A percentile compares a stretch with the other conserved stretches of the same genome.
Conservation (phyloP, 2,888 invertebrate genomes). For the Ethmia dodecea region DNA sequence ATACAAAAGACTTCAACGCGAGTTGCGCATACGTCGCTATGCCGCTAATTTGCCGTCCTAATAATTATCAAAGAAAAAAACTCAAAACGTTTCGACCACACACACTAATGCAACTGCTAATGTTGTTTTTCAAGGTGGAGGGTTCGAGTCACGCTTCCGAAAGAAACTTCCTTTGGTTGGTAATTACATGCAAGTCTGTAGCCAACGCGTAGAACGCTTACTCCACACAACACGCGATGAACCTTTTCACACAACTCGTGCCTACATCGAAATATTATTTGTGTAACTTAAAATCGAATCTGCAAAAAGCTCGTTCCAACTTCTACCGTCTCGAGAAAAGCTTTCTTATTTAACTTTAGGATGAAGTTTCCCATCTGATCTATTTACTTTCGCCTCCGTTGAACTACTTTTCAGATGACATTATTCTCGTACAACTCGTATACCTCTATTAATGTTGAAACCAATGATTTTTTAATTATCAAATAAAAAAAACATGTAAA, state of each 20-base stretch:
- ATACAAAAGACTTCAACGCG: constrained; percentile 2
- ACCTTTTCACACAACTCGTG: constrained; percentile 25
- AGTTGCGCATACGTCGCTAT: too few relatives aligned
- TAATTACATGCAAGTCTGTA: constrained; percentile 66
- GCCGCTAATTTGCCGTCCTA: too few relatives aligned
- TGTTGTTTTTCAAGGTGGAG: constrained; percentile 11
- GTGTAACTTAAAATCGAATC: constrained; percentile 29
- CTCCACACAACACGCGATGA: constrained; percentile 58
- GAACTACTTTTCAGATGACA: too few relatives aligned
- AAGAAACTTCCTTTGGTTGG: constrained; percentile 58
- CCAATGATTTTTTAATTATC: background rate
- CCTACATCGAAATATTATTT: background rate
- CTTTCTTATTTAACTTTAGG: constrained; percentile 41
- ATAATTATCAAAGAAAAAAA: too few relatives aligned
- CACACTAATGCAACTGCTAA: background rate
- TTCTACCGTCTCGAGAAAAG: constrained; percentile 23
- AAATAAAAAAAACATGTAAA: background rate
- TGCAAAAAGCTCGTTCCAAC: constrained; percentile 34
- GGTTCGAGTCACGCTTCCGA: constrained; percentile 53
- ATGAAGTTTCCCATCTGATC: constrained; percentile 2
- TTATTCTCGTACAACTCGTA: too few relatives aligned
- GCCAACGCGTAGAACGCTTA: constrained; percentile 37
- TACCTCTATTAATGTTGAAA: too few relatives aligned
- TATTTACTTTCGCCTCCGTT: background rate
- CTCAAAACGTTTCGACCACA: too few relatives aligned